Evolutionary conservation across 2,888 invertebrate species (phyloP).

Genomic region (Acronicta psi): DNA sequence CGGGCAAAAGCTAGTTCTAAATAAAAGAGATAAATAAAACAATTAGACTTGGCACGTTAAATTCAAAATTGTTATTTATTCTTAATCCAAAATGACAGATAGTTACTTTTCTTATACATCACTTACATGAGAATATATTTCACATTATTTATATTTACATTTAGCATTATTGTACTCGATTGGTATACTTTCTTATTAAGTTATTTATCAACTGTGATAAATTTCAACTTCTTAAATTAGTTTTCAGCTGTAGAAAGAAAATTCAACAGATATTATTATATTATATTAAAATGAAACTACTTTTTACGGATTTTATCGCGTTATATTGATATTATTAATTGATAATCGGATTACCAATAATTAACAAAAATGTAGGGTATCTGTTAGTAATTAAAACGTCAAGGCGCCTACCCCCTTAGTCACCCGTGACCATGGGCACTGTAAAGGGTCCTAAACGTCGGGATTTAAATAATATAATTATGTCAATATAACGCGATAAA

Average conservation of each 20-base stretch:
- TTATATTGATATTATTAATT: too few species aligned
- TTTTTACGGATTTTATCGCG: too few species aligned
- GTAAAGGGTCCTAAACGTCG: too few species aligned
- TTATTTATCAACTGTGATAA: slow-evolving; percentile 69
- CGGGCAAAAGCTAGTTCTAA: too few species aligned
- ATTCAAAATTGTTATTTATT: slow-evolving; percentile 87
- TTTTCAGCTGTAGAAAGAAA: slow-evolving; percentile 51
- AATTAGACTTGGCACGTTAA: slow-evolving; percentile 85
- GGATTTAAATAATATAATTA: too few species aligned
- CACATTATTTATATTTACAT: slow-evolving; percentile 82
- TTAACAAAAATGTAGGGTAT: too few species aligned
- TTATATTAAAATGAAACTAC: too few species aligned
- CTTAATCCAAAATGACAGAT: slow-evolving; percentile 78
- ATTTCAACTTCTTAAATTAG: slow-evolving; percentile 53
- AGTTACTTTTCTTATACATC: slow-evolving; percentile 74
- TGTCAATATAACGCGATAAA: too few species aligned
- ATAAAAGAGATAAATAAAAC: slow-evolving; percentile 67
- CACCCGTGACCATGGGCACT: too few species aligned
- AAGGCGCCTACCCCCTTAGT: too few species aligned
- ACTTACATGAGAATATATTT: slow-evolving; percentile 75
- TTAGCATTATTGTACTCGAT: slow-evolving; percentile 85
- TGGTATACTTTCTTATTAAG: slow-evolving; percentile 80
- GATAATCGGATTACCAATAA: too few species aligned
- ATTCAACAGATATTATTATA: background rate
- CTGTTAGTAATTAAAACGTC: too few species aligned